These are phyloP conservation scores for Anarsia innoxiella DNA, from an alignment of 2,888 invertebrate genomes.

Conservation along the genomic window DNA sequence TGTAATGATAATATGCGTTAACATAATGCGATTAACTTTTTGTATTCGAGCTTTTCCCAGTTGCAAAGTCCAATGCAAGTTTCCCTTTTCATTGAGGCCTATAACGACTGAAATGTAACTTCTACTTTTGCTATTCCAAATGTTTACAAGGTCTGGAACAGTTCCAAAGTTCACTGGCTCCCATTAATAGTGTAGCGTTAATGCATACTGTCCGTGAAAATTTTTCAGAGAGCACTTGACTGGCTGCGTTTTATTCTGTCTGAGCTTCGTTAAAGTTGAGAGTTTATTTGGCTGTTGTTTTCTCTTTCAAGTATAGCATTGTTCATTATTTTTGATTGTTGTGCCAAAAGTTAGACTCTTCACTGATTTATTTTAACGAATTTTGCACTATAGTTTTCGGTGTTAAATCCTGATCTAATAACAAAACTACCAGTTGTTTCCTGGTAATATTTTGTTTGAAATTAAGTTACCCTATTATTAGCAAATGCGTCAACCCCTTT, in stretches of 20 bases:
- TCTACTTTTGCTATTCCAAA: slow-evolving; percentile 8
- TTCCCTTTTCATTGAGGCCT: slow-evolving; percentile 8
- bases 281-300: slow-evolving; percentile 59
- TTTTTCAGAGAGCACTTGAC: slow-evolving; percentile 55
- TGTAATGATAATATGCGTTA: too few species aligned
- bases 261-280: slow-evolving; percentile 62
- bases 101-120: slow-evolving; percentile 8
- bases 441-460: too few species aligned
- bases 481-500: slow-evolving; percentile 5
- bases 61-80: neutral
- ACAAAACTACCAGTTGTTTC: too few species aligned
- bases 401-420: too few species aligned
- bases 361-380: too few species aligned
- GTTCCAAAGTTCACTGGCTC: slow-evolving; percentile 60
- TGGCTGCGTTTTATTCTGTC: slow-evolving; percentile 53
- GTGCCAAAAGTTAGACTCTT: too few species aligned
- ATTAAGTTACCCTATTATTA: neutral
- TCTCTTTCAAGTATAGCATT: slow-evolving; percentile 27
- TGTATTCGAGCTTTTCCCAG: too few species aligned
- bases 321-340: slow-evolving; percentile 26
- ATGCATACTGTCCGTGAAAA: slow-evolving; percentile 61
- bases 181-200: slow-evolving; percentile 63
- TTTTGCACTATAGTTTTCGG: too few species aligned
- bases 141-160: slow-evolving; percentile 57
- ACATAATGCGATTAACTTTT: too few species aligned